Base-by-base conservation (phyloP, 2,888 invertebrate genomes). In the Myopa testacea region DNA sequence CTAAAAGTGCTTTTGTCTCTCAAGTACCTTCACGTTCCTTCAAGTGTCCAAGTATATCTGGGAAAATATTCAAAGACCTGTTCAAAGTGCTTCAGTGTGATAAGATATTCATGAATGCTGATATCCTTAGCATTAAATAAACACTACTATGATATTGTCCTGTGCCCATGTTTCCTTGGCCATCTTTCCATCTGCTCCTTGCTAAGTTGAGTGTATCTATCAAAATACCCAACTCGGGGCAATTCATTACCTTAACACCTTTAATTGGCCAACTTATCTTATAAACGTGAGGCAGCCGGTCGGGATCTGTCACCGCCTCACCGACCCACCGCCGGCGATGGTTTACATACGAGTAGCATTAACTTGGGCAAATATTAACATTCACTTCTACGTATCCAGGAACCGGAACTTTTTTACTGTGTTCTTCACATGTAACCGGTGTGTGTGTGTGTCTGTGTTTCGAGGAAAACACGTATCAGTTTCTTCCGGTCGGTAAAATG, bases 201-300 rank as follows among this genome's bases (percentile, higher is more conserved):
- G 26, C 26, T 26, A 26, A 26, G 26, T 26, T 26, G 26, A 2
- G 26, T 26, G 26, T 26, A 26, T 26, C 26, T 26, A 26, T 26
- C 26, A 26, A 26, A 26, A 2, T 26, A 14, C 10, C 55, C 55
- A 55, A n/a, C 55, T n/a, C n/a, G 16, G 5, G 3, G 14, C 55
- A n/a, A 55, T 55, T 55, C 55, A 55, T 55, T 55, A 55, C n/a
- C 55, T 55, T n/a, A 55, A 55, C 55, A 55, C 55, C 55, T 55
- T 55, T 55, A 55, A 55, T 55, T 55, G 55, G 16, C 55, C 55
- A n/a, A 55, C 55, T 55, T n/a, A n/a, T 55, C 55, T 55, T n/a
- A n/a, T n/a, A 12, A 16, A 55, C 10, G 10, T 10, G 55, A n/a
- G 50, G 55, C 55, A 55, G n/a, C 55, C 16, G n/a, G 55, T n/a